Conservation (phyloP, 1,140 invertebrate genomes). For the Solenopsis invicta region DNA sequence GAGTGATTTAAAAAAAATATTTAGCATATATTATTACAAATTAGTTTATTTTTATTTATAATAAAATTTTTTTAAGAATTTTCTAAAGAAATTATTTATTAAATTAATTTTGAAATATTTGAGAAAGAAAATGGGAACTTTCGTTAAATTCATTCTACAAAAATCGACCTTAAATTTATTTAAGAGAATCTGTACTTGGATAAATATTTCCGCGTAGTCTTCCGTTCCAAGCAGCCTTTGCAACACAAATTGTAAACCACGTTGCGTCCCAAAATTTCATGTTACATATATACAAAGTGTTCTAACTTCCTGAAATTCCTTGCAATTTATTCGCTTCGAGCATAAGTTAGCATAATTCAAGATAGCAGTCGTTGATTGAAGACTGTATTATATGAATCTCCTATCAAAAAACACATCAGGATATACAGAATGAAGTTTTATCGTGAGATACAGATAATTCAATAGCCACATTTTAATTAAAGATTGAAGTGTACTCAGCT, state of each 20-base stretch:
- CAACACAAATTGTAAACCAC: conserved; percentile 47
- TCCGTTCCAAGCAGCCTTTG: background rate
- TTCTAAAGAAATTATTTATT: background rate
- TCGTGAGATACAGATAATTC: background rate
- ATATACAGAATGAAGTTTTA: background rate
- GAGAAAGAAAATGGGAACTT: background rate
- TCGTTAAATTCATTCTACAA: background rate
- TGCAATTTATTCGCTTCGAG: conserved; percentile 17
- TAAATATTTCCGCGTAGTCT: background rate
- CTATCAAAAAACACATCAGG: background rate
- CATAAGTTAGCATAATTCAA: too few species aligned
- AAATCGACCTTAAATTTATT: background rate
- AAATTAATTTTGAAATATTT: background rate
- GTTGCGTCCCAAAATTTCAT: conserved; percentile 30
- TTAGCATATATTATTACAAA: background rate
- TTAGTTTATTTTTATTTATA: background rate
- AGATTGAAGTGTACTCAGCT: background rate
- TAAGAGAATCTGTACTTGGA: background rate
- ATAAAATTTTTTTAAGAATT: background rate
- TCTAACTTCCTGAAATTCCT: conserved; percentile 38
- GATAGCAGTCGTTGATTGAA: background rate
- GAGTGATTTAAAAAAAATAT: background rate
- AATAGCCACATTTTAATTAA: background rate
- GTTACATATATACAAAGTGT: conserved; percentile 11
- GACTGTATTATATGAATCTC: conserved; percentile 1